Evolutionary conservation across 2,888 invertebrate species (phyloP), one percentile per base, ranked within the genome.

Genomic region (Bombylius discolor): DNA sequence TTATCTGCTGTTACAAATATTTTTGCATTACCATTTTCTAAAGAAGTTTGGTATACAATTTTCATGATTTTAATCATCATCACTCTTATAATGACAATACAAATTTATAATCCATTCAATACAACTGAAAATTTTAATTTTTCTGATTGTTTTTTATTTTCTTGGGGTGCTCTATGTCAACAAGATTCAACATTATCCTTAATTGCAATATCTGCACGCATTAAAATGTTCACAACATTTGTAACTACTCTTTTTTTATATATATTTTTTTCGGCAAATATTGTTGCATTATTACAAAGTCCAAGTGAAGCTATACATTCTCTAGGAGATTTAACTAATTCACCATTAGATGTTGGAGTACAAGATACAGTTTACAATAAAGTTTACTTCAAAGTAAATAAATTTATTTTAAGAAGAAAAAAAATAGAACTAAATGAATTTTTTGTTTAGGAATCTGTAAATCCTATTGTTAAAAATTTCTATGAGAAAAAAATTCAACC

Each of bases 191-290:
- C 78, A 65, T 64, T 74, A 32, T 67, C 74, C 1, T 76, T 81
- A 5, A 64, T 66, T 13, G 72, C 77, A 63, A 63, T 73, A 49
- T 79, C 81, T 4, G 77, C 76, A 1, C 76, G 82, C 9, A 68
- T 80, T 58, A 76, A 79, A 51, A 76, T 82, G 62, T 77, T 82
- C 61, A 76, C 76, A 55, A 75, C 79, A 51, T 76, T 81, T 62
- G 68, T 80, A 51, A 70, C 78, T 1, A 75, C 80, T 0, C 67
- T 82, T 50, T 82, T 82, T 68, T 67, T 78, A 39, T 82, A 80
- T 66, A 83, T 82, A 5, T 79, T 82, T 1, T 83, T 81, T 69
- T 81, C 82, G n/a, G 82, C 82, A 32, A 82, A 81, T 70, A 79
- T 83, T 60, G 82, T 83, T 60, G 79, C 80, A 13, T 71, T 83